phyloP scores from a whole-genome alignment of 2,113 vertebrate genomes.

The Hippolais icterina region DNA sequence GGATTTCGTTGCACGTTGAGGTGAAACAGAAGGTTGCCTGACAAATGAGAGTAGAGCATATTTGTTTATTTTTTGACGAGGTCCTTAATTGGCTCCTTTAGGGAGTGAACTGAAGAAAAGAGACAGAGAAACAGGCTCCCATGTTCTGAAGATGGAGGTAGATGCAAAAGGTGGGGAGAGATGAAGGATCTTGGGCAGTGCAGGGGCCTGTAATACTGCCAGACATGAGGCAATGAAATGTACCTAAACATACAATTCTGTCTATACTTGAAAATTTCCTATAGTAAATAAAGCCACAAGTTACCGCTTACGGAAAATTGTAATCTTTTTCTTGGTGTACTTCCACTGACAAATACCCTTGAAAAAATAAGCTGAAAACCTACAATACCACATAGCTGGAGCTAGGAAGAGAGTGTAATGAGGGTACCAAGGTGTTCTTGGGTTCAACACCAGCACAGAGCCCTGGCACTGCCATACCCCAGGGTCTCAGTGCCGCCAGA shows the following conservation, averaged over 20 bases:
- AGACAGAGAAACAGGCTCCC: not conserved
- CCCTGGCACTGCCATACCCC: fast-evolving
- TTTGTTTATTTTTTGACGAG: not conserved
- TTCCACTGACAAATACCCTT: not conserved
- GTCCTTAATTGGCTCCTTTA: slow-evolving; percentile 1
- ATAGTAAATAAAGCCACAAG: not conserved
- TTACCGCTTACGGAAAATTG: not conserved
- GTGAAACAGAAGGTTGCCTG: slow-evolving; percentile 25
- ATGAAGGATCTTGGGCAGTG: not conserved
- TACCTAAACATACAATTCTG: not conserved
- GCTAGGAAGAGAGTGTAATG: not conserved
- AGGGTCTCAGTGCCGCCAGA: not conserved
- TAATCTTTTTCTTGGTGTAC: not conserved
- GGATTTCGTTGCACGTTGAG: not conserved
- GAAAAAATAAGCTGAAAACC: not conserved
- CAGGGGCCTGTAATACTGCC: not conserved
- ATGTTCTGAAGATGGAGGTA: not conserved
- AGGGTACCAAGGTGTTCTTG: fast-evolving
- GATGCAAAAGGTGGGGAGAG: not conserved
- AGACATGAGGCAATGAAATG: not conserved
- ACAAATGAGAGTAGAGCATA: not conserved
- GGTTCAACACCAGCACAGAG: fast-evolving
- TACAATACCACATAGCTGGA: not conserved
- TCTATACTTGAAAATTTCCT: not conserved
- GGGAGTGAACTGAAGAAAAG: not conserved